Conservation (phyloP, 2,888 invertebrate species). For the Latrodectus hesperus region DNA sequence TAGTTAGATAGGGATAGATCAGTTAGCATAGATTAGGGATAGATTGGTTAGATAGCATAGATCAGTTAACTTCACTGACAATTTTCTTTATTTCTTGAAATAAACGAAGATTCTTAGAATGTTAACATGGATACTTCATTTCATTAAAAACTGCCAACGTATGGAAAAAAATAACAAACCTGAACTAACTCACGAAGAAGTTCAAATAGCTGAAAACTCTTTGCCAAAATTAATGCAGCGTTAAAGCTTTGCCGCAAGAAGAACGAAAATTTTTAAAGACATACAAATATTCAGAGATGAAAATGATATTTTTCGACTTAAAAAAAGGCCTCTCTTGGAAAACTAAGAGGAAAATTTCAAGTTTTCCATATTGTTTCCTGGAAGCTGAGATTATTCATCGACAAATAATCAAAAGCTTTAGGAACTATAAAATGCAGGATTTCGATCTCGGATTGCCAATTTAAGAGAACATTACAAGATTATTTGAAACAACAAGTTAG, state of each 20-base stretch:
- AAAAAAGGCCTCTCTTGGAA: neutral
- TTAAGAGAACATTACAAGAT: neutral
- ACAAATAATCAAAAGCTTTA: neutral
- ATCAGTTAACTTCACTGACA: neutral
- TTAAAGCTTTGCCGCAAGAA: neutral
- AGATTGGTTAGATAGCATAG: neutral
- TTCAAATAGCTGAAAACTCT: neutral
- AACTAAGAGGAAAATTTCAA: neutral
- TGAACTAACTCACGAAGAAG: neutral
- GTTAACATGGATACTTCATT: neutral
- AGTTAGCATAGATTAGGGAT: neutral
- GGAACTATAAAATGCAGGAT: neutral
- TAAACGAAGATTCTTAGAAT: neutral
- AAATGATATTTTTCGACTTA: neutral
- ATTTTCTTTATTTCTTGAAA: neutral
- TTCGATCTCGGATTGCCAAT: neutral
- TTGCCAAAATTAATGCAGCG: neutral
- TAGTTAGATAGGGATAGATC: neutral
- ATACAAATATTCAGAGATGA: neutral
- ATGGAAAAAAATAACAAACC: neutral
- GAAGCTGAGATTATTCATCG: neutral
- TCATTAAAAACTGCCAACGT: neutral
- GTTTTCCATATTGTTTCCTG: neutral
- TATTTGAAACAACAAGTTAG: neutral
- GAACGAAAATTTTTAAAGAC: neutral